phyloP scores from a whole-genome alignment of 2,888 invertebrate genomes.

The Bimastos eiseni region DNA sequence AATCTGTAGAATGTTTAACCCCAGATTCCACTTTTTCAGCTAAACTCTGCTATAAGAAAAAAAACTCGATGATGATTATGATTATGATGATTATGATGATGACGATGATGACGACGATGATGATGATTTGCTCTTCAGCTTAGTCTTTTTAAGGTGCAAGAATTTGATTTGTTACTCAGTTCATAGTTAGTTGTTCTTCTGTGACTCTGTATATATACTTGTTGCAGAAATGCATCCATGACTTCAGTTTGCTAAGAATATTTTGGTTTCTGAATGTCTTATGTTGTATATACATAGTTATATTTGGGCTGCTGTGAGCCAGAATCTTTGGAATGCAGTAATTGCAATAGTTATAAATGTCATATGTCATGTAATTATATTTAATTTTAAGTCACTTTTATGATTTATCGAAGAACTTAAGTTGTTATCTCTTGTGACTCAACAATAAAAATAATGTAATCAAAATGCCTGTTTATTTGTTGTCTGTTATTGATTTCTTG shows the following conservation, averaged over 20 bases:
- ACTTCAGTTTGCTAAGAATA: neutral
- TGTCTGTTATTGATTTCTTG: neutral
- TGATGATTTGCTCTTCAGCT: no score
- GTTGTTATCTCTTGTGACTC: neutral
- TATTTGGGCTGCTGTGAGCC: neutral
- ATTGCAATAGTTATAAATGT: no score
- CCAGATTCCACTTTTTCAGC: no score
- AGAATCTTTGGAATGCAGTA: neutral
- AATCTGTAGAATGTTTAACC: no score
- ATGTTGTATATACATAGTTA: neutral
- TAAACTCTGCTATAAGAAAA: no score
- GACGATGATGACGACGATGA: neutral
- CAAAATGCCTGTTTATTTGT: neutral
- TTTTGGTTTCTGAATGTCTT: neutral
- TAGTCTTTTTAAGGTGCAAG: neutral
- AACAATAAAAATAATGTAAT: neutral
- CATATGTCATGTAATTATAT: neutral
- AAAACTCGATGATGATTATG: no score
- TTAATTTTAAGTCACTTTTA: neutral
- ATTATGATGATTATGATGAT: no score
- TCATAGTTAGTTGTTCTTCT: neutral
- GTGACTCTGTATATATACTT: neutral
- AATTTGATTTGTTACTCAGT: neutral
- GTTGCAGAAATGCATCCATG: neutral
- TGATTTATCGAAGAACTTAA: neutral